A percentile compares a stretch with the other conserved stretches of the same genome.
phyloP scores from a whole-genome alignment of 2,113 vertebrate genomes.

The Chionomys nivalis region DNA sequence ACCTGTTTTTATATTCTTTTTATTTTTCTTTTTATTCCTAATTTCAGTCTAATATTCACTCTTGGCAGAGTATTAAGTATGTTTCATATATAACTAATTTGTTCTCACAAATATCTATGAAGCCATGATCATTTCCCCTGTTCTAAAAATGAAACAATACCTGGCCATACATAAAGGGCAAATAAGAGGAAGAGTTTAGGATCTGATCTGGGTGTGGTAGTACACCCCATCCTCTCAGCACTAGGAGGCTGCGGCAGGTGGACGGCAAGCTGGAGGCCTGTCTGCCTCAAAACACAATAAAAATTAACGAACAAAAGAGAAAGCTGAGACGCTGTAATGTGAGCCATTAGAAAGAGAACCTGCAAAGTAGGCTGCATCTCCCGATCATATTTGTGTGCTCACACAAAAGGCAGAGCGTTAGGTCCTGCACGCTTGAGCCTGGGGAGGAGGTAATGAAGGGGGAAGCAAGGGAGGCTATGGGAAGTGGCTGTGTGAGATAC shows the following conservation, averaged over 20 bases:
- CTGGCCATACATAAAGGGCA: not conserved
- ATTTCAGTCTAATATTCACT: not conserved
- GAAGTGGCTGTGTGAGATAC: not conserved
- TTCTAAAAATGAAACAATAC: slow-evolving; percentile 32
- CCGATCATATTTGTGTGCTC: not conserved
- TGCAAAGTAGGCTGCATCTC: not conserved
- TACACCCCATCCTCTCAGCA: not conserved
- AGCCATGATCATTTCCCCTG: not conserved
- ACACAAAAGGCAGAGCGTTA: not conserved
- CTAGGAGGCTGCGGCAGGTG: not conserved
- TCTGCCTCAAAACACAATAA: not conserved
- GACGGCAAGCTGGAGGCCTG: not conserved
- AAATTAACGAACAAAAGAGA: not conserved
- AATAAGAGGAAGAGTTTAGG: slow-evolving; percentile 8
- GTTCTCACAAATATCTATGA: slow-evolving; percentile 44
- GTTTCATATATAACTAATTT: slow-evolving; percentile 57
- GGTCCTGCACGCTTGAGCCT: not conserved
- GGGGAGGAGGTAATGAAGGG: not conserved
- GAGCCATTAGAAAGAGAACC: not conserved
- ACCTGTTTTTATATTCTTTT: not conserved
- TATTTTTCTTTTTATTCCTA: slow-evolving; percentile 29
- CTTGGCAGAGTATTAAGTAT: slow-evolving; percentile 29
- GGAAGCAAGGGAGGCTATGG: not conserved
- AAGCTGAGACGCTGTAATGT: not conserved
- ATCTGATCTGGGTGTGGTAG: not conserved